These are phyloP conservation scores for Echinometra lucunter DNA, from an alignment of 53 echinoderm and acorn worm species.

Conservation along the genomic window DNA sequence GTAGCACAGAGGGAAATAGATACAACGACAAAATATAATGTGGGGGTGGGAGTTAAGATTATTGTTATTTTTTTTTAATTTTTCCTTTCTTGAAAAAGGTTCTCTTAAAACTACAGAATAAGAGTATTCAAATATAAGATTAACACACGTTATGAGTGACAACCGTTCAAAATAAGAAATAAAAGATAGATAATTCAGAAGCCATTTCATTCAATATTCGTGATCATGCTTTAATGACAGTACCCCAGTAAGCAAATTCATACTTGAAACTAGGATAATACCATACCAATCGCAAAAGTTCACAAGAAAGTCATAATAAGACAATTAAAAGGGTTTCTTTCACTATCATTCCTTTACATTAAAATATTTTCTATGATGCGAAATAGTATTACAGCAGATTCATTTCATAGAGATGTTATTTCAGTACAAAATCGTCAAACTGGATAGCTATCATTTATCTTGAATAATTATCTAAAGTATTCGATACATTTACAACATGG, in stretches of 20 bases:
- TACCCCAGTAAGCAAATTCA: background rate
- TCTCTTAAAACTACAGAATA: too few relatives aligned
- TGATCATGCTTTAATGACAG: constrained; percentile 26
- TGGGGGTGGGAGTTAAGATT: too few relatives aligned
- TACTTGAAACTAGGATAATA: background rate
- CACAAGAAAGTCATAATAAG: constrained; percentile 32
- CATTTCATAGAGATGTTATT: constrained; percentile 33
- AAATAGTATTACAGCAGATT: constrained; percentile 42
- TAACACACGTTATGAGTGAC: too few relatives aligned
- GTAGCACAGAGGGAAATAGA: too few relatives aligned
- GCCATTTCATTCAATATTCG: background rate
- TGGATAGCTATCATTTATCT: too few relatives aligned
- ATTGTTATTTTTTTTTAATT: too few relatives aligned
- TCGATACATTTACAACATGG: too few relatives aligned
- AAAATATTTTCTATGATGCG: background rate
- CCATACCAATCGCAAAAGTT: constrained; percentile 20
- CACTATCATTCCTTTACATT: background rate
- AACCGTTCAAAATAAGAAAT: background rate
- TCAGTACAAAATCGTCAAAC: too few relatives aligned
- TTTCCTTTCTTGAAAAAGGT: too few relatives aligned
- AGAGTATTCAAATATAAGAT: too few relatives aligned
- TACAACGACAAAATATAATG: too few relatives aligned
- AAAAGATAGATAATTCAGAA: background rate
- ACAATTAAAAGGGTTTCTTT: constrained; percentile 2
- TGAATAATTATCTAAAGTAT: too few relatives aligned